These are phyloP conservation scores for Troilus luridus DNA, from an alignment of 2,888 invertebrate genomes.

Conservation along the genomic window DNA sequence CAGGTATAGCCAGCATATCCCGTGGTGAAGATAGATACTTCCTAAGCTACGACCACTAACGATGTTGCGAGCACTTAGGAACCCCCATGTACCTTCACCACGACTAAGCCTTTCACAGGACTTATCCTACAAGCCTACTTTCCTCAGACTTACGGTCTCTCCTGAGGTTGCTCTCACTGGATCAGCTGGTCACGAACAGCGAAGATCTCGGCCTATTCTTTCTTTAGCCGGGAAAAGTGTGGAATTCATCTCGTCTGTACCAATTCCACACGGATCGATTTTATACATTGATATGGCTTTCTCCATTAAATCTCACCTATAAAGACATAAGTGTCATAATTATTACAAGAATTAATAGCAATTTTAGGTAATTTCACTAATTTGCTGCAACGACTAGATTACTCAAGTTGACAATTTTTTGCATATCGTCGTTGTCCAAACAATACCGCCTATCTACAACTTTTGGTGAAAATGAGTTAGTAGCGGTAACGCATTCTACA, in stretches of 20 bases:
- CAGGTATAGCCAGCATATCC: no score
- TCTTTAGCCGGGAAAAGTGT: background rate
- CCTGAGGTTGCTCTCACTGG: background rate
- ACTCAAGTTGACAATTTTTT: no score
- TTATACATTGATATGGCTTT: no score
- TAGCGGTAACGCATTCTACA: no score
- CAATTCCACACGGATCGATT: background rate
- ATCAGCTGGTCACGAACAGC: background rate
- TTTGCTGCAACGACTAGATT: no score
- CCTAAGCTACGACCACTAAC: background rate
- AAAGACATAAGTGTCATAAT: no score
- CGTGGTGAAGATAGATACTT: background rate
- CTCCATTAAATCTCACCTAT: no score
- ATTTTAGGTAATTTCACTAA: no score
- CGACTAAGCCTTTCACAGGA: constrained; percentile 12
- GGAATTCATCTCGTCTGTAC: background rate
- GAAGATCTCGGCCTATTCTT: background rate
- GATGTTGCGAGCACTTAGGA: background rate
- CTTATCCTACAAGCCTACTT: background rate
- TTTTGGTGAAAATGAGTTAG: no score
- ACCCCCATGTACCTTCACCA: background rate
- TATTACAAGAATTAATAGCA: no score
- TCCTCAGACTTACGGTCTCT: background rate
- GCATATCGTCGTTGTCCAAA: no score
- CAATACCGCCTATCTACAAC: no score